Evolutionary conservation across 2,888 invertebrate species (phyloP), one percentile per base, ranked within the genome.

Genomic region (Phrixothrix hirtus): DNA sequence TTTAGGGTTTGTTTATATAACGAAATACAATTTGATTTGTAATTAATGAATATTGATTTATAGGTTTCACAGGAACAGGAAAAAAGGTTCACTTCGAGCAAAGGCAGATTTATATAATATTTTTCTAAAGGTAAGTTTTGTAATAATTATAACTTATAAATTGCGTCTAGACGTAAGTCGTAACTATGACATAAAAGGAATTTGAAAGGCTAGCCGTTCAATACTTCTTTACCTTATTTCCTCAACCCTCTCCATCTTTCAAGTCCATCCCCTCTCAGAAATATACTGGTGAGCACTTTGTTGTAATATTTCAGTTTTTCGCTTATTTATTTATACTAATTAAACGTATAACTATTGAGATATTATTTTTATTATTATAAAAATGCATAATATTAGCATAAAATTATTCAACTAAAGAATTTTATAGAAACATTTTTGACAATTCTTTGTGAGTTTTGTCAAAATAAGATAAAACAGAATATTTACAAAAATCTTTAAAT

Each of bases 181-280:
- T 52, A 52, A 52, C 52, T 52, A 52, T 52, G 46, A 39, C 41
- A 52, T 39, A 38, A 38, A 48, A 53, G 52, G 52, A 55, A 57
- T 63, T 60, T 60, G 59, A 65, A 67, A 65, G 67, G 67, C 65
- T 65, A 67, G 67, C 63, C 68, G 69, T 70, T 71, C 71, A 70
- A 71, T 71, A 70, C 71, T 70, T 70, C 67, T 66, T 68, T 65
- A 67, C 68, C 66, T 69, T 67, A 67, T 69, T 66, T 68, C 62
- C 65, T 63, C 64, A 60, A 60, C 63, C 45, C 53, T 37, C 51
- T 49, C 32, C 60, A 57, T 48, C 58, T 55, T 53, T 47, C 55
- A 60, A 44, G 48, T 62, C 60, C 49, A 61, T 59, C 60, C 61
- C 59, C 60, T 41, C 58, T 59, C 49, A 56, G 60, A 62, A 65